Percentiles rank a stretch among this genome's conserved stretches.
Evolutionary conservation across 2,797 vertebrate genomes (phyloP).

Genomic region (Mus caroli): DNA sequence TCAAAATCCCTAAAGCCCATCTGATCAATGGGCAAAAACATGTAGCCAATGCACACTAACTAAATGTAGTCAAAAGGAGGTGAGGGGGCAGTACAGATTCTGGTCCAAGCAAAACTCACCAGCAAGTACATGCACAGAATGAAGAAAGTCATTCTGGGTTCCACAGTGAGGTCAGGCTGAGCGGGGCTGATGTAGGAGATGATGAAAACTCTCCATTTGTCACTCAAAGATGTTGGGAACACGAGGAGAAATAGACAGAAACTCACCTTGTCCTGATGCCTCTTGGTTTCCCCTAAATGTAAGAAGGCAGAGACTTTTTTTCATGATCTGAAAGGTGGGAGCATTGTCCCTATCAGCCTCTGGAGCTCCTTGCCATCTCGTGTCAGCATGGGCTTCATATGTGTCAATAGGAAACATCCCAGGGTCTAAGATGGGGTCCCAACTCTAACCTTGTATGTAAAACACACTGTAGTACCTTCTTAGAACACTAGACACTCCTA

Average conservation of each 20-base stretch:
- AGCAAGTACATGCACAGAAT: not conserved
- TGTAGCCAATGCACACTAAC: not conserved
- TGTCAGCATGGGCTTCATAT: not conserved
- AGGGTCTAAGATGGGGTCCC: not conserved
- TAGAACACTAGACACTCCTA: not conserved
- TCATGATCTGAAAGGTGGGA: not conserved
- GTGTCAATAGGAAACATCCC: not conserved
- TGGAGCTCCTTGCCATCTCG: not conserved
- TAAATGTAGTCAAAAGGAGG: not conserved
- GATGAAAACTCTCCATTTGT: not conserved
- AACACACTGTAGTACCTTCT: not conserved
- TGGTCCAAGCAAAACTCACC: not conserved
- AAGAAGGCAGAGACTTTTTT: not conserved
- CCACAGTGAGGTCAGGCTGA: not conserved
- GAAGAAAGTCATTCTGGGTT: not conserved
- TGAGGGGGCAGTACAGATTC: not conserved
- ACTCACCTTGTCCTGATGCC: not conserved
- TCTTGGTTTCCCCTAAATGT: not conserved
- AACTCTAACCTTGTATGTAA: not conserved
- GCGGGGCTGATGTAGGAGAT: not conserved
- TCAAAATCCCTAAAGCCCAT: not conserved
- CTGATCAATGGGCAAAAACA: not conserved
- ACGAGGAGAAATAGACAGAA: not conserved
- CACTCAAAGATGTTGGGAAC: not conserved
- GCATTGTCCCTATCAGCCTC: rapidly evolving